Percentiles rank a stretch among this genome's conserved stretches.
Evolutionary conservation across 2,888 invertebrate species (phyloP).

Genomic region (Cenopis cana): DNA sequence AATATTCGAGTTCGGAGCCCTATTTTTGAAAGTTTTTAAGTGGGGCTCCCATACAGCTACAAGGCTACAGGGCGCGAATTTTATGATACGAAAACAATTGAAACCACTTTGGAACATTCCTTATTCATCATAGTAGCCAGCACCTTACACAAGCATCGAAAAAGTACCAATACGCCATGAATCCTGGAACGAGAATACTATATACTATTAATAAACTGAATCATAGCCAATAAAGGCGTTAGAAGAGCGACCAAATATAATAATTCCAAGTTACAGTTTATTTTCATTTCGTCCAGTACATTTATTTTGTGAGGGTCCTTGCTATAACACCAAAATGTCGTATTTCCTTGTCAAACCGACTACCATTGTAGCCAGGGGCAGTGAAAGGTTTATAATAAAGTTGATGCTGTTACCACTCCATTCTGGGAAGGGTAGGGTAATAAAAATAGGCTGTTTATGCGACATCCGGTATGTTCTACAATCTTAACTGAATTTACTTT

Average conservation of each 20-base stretch:
- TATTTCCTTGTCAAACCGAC: slow-evolving; percentile 4
- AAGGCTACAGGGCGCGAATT: too few relatives aligned
- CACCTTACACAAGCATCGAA: too few relatives aligned
- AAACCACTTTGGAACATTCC: too few relatives aligned
- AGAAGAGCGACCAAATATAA: slow-evolving; percentile 5
- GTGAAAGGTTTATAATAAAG: slow-evolving; percentile 25
- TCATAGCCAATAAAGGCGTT: neutral
- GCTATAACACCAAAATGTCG: neutral
- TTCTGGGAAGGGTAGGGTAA: slow-evolving; percentile 26
- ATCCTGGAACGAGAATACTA: neutral
- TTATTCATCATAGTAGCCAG: too few relatives aligned
- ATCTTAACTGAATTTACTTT: slow-evolving; percentile 35
- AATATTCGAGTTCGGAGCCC: too few relatives aligned
- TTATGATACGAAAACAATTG: too few relatives aligned
- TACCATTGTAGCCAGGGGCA: slow-evolving; percentile 13
- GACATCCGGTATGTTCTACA: slow-evolving; percentile 17
- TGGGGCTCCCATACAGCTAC: too few relatives aligned
- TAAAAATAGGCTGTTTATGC: slow-evolving; percentile 33
- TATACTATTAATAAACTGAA: neutral
- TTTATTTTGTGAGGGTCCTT: slow-evolving; percentile 21
- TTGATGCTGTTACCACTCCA: slow-evolving; percentile 27
- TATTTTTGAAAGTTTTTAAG: too few relatives aligned
- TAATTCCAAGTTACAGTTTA: slow-evolving; percentile 21
- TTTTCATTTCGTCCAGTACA: slow-evolving; percentile 27
- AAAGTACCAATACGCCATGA: too few relatives aligned